phyloP scores from a whole-genome alignment of 2,888 invertebrate species.

The Acleris sparsana region DNA sequence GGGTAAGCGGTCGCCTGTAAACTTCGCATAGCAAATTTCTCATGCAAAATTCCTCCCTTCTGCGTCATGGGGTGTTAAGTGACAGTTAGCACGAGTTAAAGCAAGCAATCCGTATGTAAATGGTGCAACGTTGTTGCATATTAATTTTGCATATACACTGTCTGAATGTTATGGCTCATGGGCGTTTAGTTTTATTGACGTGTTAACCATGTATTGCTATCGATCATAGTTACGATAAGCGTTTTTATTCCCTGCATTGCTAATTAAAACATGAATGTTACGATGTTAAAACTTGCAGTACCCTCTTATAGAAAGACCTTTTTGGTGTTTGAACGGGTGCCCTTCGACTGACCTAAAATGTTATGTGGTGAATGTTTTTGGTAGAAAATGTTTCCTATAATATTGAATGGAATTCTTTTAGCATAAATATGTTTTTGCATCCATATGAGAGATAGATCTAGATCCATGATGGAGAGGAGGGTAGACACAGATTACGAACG shows the following conservation, averaged over 20 bases:
- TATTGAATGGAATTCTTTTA: no score
- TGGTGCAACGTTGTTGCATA: conserved; percentile 55
- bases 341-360: no score
- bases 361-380: no score
- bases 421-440: no score
- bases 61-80: conserved; percentile 45
- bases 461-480: no score
- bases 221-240: conserved; percentile 24
- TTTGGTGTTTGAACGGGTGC: no score
- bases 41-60: conserved; percentile 58
- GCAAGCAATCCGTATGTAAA: conserved; percentile 58
- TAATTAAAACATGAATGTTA: neutral
- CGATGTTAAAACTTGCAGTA: no score
- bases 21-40: conserved; percentile 71
- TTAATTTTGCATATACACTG: conserved; percentile 58
- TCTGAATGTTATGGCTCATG: conserved; percentile 48
- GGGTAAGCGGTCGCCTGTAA: conserved; percentile 65
- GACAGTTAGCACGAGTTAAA: conserved; percentile 48
- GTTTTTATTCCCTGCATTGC: neutral
- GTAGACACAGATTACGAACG: no score
- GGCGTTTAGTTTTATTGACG: conserved; percentile 52
- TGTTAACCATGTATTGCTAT: conserved; percentile 22
- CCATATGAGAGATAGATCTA: no score
- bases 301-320: no score
- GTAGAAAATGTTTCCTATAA: no score